Conservation (phyloP, 2,888 invertebrate species). For the Cordilura impudica region DNA sequence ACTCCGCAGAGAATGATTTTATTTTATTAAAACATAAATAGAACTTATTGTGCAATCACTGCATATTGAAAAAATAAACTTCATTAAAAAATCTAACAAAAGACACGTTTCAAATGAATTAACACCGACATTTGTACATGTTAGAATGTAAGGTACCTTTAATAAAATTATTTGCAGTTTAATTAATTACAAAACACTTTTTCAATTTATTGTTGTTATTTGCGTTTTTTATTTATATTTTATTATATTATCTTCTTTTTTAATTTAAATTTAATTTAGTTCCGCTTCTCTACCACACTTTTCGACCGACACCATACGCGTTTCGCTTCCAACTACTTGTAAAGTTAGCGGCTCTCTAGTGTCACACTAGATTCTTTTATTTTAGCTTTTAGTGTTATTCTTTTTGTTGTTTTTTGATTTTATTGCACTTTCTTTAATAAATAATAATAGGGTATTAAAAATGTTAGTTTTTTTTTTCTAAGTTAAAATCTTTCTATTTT, state of each 20-base stretch:
- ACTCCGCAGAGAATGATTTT: neutral
- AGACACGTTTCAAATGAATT: slow-evolving; percentile 27
- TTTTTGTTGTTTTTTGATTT: slow-evolving; percentile 15
- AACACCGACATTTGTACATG: neutral
- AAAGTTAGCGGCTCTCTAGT: slow-evolving; percentile 44
- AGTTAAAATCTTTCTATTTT: too few relatives aligned
- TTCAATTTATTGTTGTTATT: neutral
- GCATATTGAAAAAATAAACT: neutral
- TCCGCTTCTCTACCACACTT: neutral
- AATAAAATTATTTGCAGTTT: neutral
- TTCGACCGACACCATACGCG: slow-evolving; percentile 30
- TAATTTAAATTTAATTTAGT: neutral
- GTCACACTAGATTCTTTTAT: slow-evolving; percentile 23
- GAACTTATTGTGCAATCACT: slow-evolving; percentile 50
- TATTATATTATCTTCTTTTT: slow-evolving; percentile 1
- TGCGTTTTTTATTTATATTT: neutral
- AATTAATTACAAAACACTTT: neutral
- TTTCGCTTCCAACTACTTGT: slow-evolving; percentile 36
- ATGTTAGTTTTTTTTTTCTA: too few relatives aligned
- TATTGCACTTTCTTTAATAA: slow-evolving; percentile 13
- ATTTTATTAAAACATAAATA: slow-evolving; percentile 19
- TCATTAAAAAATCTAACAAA: slow-evolving; percentile 1
- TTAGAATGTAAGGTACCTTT: slow-evolving; percentile 10
- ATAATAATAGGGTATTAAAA: too few relatives aligned
- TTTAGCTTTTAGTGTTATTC: slow-evolving; percentile 8